These are phyloP conservation scores for Tetragonula clypearis DNA, from an alignment of 1,140 invertebrate species.

Conservation along the genomic window DNA sequence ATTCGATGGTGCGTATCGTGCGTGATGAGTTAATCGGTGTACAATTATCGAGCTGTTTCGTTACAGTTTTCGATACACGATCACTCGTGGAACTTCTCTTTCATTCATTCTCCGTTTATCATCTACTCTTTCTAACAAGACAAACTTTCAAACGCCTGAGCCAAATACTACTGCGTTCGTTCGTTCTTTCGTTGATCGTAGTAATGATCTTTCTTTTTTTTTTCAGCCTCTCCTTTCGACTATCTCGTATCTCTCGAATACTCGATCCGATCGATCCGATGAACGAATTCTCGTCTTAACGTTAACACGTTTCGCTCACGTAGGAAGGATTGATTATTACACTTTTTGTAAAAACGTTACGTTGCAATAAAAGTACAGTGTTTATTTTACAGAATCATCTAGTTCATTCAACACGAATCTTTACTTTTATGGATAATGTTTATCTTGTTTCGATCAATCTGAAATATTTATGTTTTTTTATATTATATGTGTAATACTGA, in stretches of 20 bases:
- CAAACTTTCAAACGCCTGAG: conserved; percentile 3
- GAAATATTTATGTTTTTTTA: too few species aligned
- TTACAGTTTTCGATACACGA: conserved; percentile 43
- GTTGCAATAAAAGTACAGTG: too few species aligned
- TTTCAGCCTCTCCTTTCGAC: not conserved
- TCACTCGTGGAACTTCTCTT: conserved; percentile 48
- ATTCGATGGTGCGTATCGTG: not conserved
- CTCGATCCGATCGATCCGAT: not conserved
- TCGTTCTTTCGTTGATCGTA: not conserved
- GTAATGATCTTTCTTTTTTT: not conserved
- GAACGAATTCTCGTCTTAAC: conserved; percentile 4
- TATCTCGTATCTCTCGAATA: not conserved
- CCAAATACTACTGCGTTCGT: not conserved
- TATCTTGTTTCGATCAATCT: too few species aligned
- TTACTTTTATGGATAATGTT: too few species aligned
- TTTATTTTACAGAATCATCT: too few species aligned
- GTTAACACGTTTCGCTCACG: too few species aligned
- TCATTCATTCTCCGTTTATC: not conserved
- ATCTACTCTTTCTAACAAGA: conserved; percentile 3
- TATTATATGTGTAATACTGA: too few species aligned
- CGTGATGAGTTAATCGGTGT: conserved; percentile 25
- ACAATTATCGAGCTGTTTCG: not conserved
- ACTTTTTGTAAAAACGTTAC: too few species aligned
- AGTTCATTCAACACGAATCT: too few species aligned
- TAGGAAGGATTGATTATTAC: too few species aligned